These are phyloP conservation scores for Bellardia bayeri DNA, from an alignment of 2,888 invertebrate species.

Conservation along the genomic window DNA sequence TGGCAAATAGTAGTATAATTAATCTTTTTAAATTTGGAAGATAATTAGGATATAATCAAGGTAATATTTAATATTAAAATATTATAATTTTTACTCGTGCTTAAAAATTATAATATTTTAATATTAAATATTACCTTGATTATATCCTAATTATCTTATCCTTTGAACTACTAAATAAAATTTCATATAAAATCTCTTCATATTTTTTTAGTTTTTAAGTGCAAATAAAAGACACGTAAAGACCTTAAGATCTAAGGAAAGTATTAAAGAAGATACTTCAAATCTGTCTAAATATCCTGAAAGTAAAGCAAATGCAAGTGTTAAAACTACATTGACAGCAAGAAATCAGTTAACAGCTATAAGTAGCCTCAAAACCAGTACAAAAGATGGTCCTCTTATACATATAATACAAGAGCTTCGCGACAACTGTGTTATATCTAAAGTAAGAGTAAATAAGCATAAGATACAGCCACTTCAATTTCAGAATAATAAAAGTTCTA, in stretches of 20 bases:
- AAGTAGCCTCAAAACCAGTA: conserved; percentile 76
- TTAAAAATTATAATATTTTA: no score
- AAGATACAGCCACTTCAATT: conserved; percentile 74
- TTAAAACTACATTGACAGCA: background rate
- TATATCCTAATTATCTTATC: no score
- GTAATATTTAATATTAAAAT: no score
- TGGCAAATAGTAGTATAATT: background rate
- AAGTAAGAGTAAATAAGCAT: conserved; percentile 81
- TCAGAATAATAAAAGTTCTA: background rate
- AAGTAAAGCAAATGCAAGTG: background rate
- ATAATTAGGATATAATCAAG: no score
- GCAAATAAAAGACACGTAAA: background rate
- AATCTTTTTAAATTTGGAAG: no score
- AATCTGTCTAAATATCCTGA: conserved; percentile 7
- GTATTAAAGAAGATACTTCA: background rate
- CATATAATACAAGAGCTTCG: conserved; percentile 83
- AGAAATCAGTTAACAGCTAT: conserved; percentile 76
- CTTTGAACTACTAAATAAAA: no score
- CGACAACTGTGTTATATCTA: conserved; percentile 82
- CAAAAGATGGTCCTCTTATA: conserved; percentile 80
- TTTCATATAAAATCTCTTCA: background rate
- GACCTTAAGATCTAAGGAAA: background rate
- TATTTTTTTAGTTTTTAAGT: background rate
- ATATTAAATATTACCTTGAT: no score
- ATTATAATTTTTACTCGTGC: no score